A percentile compares a stretch with the other conserved stretches of the same genome.
These are phyloP conservation scores for Diplazon laetatorius DNA, from an alignment of 2,888 invertebrate species.

Conservation along the genomic window DNA sequence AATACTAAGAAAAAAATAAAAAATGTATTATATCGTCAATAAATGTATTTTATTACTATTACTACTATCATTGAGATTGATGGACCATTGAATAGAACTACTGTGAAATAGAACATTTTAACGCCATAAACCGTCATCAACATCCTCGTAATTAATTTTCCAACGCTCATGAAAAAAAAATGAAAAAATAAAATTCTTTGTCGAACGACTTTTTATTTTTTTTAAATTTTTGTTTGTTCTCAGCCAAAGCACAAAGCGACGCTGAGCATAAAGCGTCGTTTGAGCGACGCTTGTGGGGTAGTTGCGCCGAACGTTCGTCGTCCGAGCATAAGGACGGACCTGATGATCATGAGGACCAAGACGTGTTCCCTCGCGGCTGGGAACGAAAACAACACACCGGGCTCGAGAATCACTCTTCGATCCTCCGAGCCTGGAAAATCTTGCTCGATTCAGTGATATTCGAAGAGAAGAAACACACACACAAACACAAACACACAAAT, in stretches of 20 bases:
- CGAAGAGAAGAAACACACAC: conserved; percentile 1
- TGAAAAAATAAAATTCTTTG: too few species aligned
- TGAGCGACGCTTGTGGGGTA: conserved; percentile 94
- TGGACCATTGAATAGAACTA: too few species aligned
- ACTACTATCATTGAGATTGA: too few species aligned
- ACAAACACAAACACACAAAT: conserved; percentile 27
- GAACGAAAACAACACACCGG: conserved; percentile 82
- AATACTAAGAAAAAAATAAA: background rate
- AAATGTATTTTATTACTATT: background rate
- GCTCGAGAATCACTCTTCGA: conserved; percentile 76
- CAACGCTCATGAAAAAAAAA: background rate
- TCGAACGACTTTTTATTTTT: conserved; percentile 13
- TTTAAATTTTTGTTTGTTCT: conserved; percentile 41
- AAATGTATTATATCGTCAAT: too few species aligned
- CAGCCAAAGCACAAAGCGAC: conserved; percentile 84
- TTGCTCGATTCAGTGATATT: conserved; percentile 78
- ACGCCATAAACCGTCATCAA: too few species aligned
- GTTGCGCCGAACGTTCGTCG: conserved; percentile 94
- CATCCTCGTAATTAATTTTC: background rate
- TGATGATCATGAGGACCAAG: conserved; percentile 94
- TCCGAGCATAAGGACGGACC: conserved; percentile 94
- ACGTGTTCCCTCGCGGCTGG: conserved; percentile 89
- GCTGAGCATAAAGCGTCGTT: conserved; percentile 90
- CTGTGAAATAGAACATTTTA: too few species aligned
- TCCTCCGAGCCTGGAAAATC: conserved; percentile 73